Conservation (phyloP, 2,797 vertebrate genomes). For the Galaxias olidus region DNA sequence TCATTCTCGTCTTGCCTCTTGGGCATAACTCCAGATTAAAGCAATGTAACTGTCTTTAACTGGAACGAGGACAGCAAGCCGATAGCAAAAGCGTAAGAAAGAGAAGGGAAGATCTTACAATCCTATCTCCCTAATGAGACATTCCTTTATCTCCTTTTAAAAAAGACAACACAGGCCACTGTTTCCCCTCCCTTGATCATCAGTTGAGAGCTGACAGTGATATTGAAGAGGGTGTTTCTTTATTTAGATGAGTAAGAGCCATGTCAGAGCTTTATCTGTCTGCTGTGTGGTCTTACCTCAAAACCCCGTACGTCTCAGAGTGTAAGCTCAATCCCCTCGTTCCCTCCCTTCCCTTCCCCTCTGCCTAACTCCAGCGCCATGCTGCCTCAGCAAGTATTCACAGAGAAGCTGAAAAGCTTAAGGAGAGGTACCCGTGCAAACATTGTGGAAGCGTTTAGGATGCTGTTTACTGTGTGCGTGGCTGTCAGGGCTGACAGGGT, state of each 20-base stretch:
- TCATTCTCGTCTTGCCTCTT: constrained; percentile 16
- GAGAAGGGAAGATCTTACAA: constrained; percentile 30
- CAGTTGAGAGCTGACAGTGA: constrained; percentile 24
- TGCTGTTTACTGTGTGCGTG: background rate
- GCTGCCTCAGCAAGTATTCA: constrained; percentile 43
- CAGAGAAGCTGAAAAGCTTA: constrained; percentile 21
- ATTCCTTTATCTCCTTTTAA: constrained; percentile 35
- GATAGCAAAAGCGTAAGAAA: constrained; percentile 18
- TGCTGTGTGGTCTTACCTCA: constrained; percentile 13
- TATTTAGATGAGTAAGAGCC: constrained; percentile 6
- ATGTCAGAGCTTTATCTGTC: constrained; percentile 2
- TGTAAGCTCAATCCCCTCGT: background rate
- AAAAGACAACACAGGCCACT: constrained; percentile 14
- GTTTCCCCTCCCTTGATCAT: constrained; percentile 37
- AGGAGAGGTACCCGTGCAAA: background rate
- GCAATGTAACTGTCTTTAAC: constrained; percentile 9
- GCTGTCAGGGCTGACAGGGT: background rate
- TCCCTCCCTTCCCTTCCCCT: background rate
- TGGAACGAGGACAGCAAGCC: constrained; percentile 32
- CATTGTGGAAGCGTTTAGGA: background rate
- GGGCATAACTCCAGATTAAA: constrained; percentile 39
- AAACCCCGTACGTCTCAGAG: background rate
- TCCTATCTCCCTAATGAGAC: constrained; percentile 34
- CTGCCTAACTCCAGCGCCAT: background rate
- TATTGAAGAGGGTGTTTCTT: background rate